A percentile compares a stretch with the other conserved stretches of the same genome.
phyloP scores from a whole-genome alignment of 2,888 invertebrate genomes.

The Pristionchus japonicus region DNA sequence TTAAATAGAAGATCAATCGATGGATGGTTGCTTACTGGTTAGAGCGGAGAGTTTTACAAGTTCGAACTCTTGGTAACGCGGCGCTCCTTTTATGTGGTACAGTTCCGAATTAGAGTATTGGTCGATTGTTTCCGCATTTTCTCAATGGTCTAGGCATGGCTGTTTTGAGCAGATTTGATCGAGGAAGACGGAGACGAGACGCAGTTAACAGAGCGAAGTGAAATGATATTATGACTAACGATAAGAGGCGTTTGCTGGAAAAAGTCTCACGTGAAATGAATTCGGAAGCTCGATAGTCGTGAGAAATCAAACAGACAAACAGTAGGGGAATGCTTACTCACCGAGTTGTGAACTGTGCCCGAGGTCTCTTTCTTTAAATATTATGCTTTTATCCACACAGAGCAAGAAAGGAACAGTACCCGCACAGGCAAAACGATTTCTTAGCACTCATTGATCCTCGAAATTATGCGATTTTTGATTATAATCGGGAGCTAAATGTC shows the following conservation, averaged over 20 bases:
- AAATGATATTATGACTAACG: too few species aligned
- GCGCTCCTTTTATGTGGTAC: background rate
- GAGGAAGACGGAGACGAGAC: too few species aligned
- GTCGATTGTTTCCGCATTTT: too few species aligned
- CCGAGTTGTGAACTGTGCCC: background rate
- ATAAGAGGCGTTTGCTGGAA: too few species aligned
- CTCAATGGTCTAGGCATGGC: too few species aligned
- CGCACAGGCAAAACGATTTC: conserved; percentile 19
- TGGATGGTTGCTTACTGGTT: background rate
- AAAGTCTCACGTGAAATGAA: background rate
- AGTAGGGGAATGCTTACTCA: background rate
- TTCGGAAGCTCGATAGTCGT: background rate
- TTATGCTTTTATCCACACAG: conserved; percentile 23
- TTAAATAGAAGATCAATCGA: background rate
- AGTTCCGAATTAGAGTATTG: too few species aligned
- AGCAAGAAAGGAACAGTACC: conserved; percentile 10
- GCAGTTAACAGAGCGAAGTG: too few species aligned
- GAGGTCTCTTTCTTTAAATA: background rate
- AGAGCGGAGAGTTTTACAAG: background rate
- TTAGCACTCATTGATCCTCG: background rate
- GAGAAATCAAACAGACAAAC: background rate
- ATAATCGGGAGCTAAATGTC: background rate
- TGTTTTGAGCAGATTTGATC: too few species aligned
- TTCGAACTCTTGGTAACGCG: background rate
- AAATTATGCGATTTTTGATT: conserved; percentile 18